Percentiles rank a stretch among this genome's conserved stretches.
phyloP scores from a whole-genome alignment of 2,888 invertebrate genomes.

The Dolichomitus sp. region DNA sequence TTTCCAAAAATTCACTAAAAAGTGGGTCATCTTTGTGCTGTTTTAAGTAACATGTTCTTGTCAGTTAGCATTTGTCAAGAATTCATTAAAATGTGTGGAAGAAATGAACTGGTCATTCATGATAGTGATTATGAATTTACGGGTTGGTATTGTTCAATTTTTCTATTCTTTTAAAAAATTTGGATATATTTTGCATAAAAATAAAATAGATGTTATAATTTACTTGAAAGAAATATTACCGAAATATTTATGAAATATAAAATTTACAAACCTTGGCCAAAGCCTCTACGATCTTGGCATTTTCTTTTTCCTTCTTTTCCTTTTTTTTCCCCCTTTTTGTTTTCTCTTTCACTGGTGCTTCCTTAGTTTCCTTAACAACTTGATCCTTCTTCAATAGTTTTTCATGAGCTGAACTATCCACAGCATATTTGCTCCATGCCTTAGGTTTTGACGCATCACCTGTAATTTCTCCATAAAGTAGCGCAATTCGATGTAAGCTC shows the following conservation, averaged over 20 bases:
- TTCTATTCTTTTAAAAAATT: no score
- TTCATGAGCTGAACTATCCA: constrained; percentile 91
- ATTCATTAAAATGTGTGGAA: constrained; percentile 1
- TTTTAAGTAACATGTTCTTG: constrained; percentile 71
- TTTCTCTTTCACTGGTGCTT: constrained; percentile 72
- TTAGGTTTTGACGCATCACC: constrained; percentile 92
- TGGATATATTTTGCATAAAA: no score
- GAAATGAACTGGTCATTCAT: constrained; percentile 27
- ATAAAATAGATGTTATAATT: not conserved
- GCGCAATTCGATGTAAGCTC: not conserved
- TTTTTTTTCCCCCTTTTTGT: constrained; percentile 74
- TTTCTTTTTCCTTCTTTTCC: constrained; percentile 77
- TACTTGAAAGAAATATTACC: no score
- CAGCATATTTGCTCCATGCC: constrained; percentile 97
- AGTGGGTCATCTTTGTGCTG: constrained; percentile 95
- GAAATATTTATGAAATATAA: not conserved
- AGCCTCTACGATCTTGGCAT: constrained; percentile 89
- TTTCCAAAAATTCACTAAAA: constrained; percentile 95
- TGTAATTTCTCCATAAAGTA: constrained; percentile 67
- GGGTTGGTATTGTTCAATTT: no score
- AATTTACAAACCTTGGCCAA: constrained; percentile 88
- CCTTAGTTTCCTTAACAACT: constrained; percentile 73
- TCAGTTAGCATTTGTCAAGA: not conserved
- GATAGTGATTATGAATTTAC: no score
- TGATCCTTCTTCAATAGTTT: constrained; percentile 85